Conservation (phyloP, 2,797 vertebrate species). For the Enteromius radiatus region DNA sequence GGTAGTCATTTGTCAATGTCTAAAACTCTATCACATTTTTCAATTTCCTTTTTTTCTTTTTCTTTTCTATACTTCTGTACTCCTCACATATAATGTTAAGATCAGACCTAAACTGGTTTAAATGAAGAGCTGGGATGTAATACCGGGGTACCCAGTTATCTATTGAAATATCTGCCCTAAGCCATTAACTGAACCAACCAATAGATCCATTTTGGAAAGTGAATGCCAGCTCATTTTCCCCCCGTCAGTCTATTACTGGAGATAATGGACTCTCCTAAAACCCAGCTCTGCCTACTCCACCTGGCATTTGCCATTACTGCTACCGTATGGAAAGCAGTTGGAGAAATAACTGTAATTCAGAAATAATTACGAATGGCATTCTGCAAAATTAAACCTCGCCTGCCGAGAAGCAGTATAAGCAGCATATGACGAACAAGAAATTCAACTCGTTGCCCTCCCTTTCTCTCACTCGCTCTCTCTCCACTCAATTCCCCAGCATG, state of each 20-base stretch:
- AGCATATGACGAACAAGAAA: conserved; percentile 36
- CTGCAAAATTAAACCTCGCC: conserved; percentile 41
- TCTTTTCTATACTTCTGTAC: not conserved
- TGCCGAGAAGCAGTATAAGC: conserved; percentile 31
- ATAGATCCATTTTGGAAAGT: conserved; percentile 34
- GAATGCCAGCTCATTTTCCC: conserved; percentile 44
- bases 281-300: conserved; percentile 38
- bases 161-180: conserved; percentile 32
- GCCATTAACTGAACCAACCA: conserved; percentile 38
- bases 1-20: conserved; percentile 17
- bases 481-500: conserved; percentile 12
- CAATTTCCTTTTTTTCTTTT: conserved; percentile 1
- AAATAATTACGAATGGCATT: conserved; percentile 49
- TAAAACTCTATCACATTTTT: conserved; percentile 6
- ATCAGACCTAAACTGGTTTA: conserved; percentile 35
- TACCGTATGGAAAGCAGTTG: conserved; percentile 14
- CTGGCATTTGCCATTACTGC: conserved; percentile 46
- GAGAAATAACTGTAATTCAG: conserved; percentile 51
- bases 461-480: not conserved
- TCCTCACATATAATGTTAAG: not conserved
- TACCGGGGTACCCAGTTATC: conserved; percentile 25
- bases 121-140: conserved; percentile 32
- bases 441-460: conserved; percentile 33
- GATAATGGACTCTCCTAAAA: conserved; percentile 47
- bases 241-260: conserved; percentile 39